Evolutionary conservation across 2,797 vertebrate species (phyloP).

Genomic region (Tolypeutes matacus): DNA sequence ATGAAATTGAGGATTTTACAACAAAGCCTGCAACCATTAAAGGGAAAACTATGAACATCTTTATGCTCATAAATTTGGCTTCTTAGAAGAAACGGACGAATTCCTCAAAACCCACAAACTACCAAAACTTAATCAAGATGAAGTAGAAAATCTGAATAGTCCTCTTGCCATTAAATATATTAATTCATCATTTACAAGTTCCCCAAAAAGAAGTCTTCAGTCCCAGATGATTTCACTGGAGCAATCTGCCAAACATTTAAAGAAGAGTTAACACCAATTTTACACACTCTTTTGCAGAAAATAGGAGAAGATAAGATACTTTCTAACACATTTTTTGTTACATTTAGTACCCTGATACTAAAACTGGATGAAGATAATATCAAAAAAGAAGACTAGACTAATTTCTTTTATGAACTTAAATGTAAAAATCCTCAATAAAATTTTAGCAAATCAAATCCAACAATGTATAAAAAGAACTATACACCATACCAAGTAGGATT

Average conservation of each 20-base stretch:
- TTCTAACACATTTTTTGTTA: not conserved
- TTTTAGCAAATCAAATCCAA: not conserved
- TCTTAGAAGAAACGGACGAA: not conserved
- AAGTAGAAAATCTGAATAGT: not conserved
- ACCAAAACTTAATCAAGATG: not conserved
- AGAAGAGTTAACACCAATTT: not conserved
- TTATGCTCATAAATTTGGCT: not conserved
- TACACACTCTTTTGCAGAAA: not conserved
- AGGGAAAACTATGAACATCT: not conserved
- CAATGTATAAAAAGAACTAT: not conserved
- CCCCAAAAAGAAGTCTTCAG: not conserved
- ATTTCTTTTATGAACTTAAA: not conserved
- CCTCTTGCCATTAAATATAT: not conserved
- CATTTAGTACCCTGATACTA: not conserved
- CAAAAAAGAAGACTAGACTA: not conserved
- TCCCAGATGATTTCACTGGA: not conserved
- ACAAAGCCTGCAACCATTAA: not conserved
- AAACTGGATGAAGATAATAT: not conserved
- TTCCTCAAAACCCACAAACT: not conserved
- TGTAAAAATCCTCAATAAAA: not conserved
- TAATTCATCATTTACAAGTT: not conserved
- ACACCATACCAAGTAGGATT: not conserved
- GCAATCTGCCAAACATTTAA: not conserved
- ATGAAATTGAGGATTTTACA: not conserved
- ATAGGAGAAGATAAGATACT: not conserved